phyloP scores from a whole-genome alignment of 2,113 vertebrate species.

The Origma solitaria region DNA sequence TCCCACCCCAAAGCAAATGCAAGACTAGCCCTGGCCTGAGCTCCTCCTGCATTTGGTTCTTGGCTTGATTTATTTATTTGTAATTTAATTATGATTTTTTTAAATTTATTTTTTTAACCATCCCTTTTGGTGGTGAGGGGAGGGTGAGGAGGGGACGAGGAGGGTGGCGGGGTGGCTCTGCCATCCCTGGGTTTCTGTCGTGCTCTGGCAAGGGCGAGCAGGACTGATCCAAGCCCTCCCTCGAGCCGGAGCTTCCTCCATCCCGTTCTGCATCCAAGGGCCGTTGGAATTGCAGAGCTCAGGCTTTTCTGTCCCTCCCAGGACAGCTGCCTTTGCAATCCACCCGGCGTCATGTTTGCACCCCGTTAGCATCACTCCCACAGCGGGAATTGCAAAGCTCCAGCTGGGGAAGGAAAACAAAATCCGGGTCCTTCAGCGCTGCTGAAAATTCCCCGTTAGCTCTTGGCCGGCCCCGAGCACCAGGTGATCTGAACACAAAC shows the following conservation, averaged over 20 bases:
- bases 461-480: background rate
- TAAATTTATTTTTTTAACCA: background rate
- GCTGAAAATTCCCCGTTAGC: background rate
- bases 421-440: background rate
- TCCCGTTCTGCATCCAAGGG: constrained; percentile 43
- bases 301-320: constrained; percentile 35
- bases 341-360: background rate
- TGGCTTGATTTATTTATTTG: background rate
- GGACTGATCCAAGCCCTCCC: background rate
- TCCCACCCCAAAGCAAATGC: constrained; percentile 65
- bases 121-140: constrained; percentile 54
- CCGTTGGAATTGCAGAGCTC: constrained; percentile 37
- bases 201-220: background rate
- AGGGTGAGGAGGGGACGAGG: constrained; percentile 29
- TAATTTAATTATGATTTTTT: background rate
- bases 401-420: background rate
- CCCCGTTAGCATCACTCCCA: background rate
- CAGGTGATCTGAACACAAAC: background rate
- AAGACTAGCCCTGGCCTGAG: constrained; percentile 2
- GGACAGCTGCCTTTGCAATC: constrained; percentile 52
- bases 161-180: background rate
- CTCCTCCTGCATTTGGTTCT: constrained; percentile 69
- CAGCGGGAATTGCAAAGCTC: background rate
- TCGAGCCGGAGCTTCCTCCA: background rate
- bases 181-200: background rate